phyloP scores from a whole-genome alignment of 2,797 vertebrate genomes.

The Melopsittacus undulatus region DNA sequence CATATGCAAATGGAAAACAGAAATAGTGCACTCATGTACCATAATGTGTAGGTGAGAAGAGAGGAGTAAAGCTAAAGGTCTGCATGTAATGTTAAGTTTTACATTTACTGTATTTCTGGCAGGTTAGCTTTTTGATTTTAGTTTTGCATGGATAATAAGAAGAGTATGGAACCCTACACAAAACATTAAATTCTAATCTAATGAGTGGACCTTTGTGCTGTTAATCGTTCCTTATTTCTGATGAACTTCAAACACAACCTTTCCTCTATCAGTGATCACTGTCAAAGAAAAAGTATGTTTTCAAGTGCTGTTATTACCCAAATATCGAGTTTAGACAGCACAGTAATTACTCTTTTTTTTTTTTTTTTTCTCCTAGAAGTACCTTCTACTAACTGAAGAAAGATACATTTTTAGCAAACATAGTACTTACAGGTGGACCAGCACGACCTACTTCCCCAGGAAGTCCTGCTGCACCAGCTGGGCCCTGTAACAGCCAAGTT shows the following conservation, averaged over 20 bases:
- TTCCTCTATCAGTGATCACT: background rate
- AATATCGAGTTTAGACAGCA: background rate
- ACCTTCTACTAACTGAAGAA: background rate
- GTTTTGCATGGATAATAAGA: background rate
- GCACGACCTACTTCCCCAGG: slow-evolving; percentile 88
- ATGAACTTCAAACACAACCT: background rate
- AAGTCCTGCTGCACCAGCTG: slow-evolving; percentile 89
- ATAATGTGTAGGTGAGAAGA: background rate
- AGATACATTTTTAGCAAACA: background rate
- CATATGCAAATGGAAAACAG: background rate
- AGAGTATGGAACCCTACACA: background rate
- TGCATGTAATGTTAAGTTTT: background rate
- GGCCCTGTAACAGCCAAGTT: slow-evolving; percentile 80
- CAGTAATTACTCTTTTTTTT: background rate
- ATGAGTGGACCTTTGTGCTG: background rate
- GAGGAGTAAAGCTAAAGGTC: background rate
- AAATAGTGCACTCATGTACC: background rate
- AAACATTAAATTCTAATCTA: background rate
- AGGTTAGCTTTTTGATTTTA: background rate
- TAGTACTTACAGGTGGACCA: slow-evolving; percentile 88
- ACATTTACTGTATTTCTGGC: background rate
- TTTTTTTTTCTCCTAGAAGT: background rate
- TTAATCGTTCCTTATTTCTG: background rate
- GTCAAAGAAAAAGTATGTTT: background rate
- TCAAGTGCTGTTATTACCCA: background rate